phyloP scores from a whole-genome alignment of 2,797 vertebrate species.

The Salmo trutta region DNA sequence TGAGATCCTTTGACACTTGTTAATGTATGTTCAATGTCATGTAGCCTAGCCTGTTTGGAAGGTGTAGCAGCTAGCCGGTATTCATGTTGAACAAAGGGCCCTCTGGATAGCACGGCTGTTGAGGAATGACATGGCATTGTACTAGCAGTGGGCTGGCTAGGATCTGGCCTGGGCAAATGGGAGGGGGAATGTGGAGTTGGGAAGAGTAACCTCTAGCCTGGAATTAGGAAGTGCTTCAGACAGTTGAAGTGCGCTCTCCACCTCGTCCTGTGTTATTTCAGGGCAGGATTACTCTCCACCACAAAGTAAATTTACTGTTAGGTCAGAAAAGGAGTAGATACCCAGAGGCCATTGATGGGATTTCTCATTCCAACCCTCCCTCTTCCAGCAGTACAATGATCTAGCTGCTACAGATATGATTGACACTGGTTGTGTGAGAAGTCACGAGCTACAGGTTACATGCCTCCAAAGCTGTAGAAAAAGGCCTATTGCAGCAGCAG shows the following conservation, averaged over 20 bases:
- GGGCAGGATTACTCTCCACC: constrained; percentile 27
- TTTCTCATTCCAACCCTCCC: background rate
- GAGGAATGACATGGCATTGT: background rate
- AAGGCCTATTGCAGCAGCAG: background rate
- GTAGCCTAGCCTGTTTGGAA: background rate
- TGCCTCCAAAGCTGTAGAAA: background rate
- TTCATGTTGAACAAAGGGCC: background rate
- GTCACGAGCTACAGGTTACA: background rate
- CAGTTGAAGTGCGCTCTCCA: background rate
- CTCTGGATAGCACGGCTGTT: background rate
- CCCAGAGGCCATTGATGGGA: constrained; percentile 22
- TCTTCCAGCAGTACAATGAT: background rate
- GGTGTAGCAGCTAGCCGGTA: background rate
- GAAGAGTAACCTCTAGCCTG: background rate
- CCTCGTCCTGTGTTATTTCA: constrained; percentile 34
- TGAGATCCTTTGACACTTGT: no score
- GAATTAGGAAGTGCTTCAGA: background rate
- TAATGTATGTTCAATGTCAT: no score
- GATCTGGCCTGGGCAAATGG: background rate
- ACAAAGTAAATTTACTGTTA: constrained; percentile 32
- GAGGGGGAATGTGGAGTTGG: background rate
- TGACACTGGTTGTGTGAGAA: background rate
- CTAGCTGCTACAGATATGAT: background rate
- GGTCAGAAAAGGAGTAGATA: constrained; percentile 6
- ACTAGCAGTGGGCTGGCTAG: background rate